Base-by-base conservation (phyloP, 2,797 vertebrate species). In the Amazona ochrocephala region DNA sequence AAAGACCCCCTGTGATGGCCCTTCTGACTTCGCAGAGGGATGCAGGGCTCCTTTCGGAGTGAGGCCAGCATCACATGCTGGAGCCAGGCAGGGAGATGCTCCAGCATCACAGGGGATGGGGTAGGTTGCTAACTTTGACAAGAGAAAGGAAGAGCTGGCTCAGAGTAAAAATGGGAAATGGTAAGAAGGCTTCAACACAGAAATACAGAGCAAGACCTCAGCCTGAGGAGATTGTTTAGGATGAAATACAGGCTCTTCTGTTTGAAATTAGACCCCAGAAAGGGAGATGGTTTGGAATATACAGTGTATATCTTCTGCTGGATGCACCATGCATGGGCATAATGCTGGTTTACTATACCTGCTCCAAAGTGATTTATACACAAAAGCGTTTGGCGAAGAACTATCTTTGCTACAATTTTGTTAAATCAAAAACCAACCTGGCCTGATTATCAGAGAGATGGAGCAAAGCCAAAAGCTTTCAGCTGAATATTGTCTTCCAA, bases 21-120 rank as follows among this genome's bases (percentile, higher is more conserved):
- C 11, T 90, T 76, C 72, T 6, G 4, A 74, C 39, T 72, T 23
- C 3, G 2, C 48, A 17, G 7, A 67, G 50, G 77, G 67, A 81
- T 0, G 0, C 45, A 56, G 51, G 54, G 47, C 67, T 89, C 12
- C 24, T 87, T 42, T 50, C 0, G 0, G 37, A 54, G 44, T 1
- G 2, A 37, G 26, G 10, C 23, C 61, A 50, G 65, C 51, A 84
- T 29, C 80, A 76, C 0, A 0, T 44, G 62, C 58, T 76, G 45
- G 37, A 72, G 53, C 24, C 3, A 4, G 42, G 70, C 60, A 72
- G 17, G 32, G 64, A 92, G 80, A 67, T 50, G 75, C 39, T 74
- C 32, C 2, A 3, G 51, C 0, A 0, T 60, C 54, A 48, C 60
- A 53, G 44, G 5, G 30, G 77, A 86, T 77, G 58, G 22, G 37